Evolutionary conservation across 2,113 vertebrate genomes (phyloP), one percentile per base, ranked within the genome.

Genomic region (Tachysurus vachellii): DNA sequence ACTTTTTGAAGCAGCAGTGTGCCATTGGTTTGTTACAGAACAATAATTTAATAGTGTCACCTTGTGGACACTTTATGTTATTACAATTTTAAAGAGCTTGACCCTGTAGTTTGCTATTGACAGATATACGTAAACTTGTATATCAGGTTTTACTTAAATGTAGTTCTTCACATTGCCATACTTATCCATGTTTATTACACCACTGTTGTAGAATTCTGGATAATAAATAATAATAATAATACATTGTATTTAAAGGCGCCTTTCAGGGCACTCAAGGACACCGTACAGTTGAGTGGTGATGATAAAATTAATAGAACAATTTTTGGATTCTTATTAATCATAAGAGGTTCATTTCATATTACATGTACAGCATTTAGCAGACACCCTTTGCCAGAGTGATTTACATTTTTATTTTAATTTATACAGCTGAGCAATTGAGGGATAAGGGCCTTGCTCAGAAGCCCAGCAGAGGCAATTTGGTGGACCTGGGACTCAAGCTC

Each of bases 41-140:
- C 84, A 77, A 85, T 36, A 36, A 36, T 36, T 42, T 71, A 91
- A 77, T 86, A 92, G 75, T 12, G 91, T 80, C 93, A 88, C 92
- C 95, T 94, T 83, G 93, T 93, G 95, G 92, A 57, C 0, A 0
- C 23, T 71, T 17, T 11, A 0, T 57, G 76, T n/a, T 4, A 1
- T 54, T 86, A 56, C 28, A 80, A 12, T 21, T 6, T 26, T 53
- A 14, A 66, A 83, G 4, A 9, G 14, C 44, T 50, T 68, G 50
- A 64, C 3, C 17, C 12, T 23, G 23, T 28, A 26, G 21, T 62
- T 36, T 61, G 19, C 3, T 23, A 13, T 21, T 23, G 13, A 62
- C 12, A 14, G 17, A 16, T 59, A 77, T 12, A 50, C 6, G 10
- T 26, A 1, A 26, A 8, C 3, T 23, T 68, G 36, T 70, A 26